Percentiles rank a stretch among this genome's conserved stretches.
phyloP scores from a whole-genome alignment of 2,113 vertebrate species.

The Microcebus griseorufus region DNA sequence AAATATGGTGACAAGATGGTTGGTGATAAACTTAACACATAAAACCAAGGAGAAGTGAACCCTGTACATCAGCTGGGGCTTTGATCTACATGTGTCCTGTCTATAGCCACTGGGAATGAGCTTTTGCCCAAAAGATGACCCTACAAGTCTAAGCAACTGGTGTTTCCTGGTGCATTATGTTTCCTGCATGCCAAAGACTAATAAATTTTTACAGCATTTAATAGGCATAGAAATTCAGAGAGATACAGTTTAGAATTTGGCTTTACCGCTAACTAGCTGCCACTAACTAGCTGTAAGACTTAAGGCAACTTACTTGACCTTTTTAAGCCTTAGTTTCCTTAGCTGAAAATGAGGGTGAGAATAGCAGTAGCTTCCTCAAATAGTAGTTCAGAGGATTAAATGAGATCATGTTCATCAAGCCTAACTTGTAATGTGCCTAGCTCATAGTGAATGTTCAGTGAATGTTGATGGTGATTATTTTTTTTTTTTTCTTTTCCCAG shows the following conservation, averaged over 20 bases:
- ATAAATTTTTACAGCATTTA: not conserved
- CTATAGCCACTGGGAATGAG: not conserved
- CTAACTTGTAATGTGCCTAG: not conserved
- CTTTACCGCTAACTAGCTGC: not conserved
- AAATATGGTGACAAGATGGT: constrained; percentile 35
- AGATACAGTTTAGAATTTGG: not conserved
- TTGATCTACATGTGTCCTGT: not conserved
- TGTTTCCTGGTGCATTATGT: not conserved
- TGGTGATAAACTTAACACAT: not conserved
- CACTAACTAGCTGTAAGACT: not conserved
- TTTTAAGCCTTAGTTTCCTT: not conserved
- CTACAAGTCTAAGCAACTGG: not conserved
- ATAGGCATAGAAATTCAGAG: not conserved
- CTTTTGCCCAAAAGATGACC: not conserved
- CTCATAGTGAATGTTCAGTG: not conserved
- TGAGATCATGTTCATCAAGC: not conserved
- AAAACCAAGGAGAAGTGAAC: not conserved
- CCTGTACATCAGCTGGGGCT: not conserved
- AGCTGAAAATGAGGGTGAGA: not conserved
- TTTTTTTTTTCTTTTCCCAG: too few species aligned
- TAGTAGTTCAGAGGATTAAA: not conserved
- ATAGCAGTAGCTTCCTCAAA: not conserved
- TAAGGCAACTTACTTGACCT: not conserved
- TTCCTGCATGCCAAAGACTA: not conserved
- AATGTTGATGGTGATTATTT: not conserved